Conservation (phyloP, 1,140 invertebrate genomes). For the Drosophila chauvacae region DNA sequence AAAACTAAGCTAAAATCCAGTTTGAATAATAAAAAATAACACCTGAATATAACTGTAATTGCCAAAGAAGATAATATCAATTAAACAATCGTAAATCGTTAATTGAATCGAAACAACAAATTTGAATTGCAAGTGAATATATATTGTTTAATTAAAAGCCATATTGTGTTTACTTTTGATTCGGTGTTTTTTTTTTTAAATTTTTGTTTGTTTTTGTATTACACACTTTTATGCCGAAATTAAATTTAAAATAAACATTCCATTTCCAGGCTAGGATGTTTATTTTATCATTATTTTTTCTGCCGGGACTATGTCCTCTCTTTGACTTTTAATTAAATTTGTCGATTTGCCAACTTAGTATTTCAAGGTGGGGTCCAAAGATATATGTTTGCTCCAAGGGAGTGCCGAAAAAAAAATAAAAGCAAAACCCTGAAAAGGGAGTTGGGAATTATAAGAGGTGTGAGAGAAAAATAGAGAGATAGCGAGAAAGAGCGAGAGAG, state of each 20-base stretch:
- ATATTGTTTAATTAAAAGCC: conserved; percentile 14
- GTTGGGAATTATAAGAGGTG: not conserved
- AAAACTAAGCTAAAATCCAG: not conserved
- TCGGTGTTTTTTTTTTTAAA: not conserved
- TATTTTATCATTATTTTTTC: conserved; percentile 1
- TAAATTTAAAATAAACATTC: conserved; percentile 10
- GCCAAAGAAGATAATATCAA: not conserved
- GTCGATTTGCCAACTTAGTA: conserved; percentile 7
- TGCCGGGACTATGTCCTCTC: not conserved
- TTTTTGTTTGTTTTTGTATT: not conserved
- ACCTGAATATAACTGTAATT: conserved; percentile 1
- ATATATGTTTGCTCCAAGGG: conserved; percentile 39
- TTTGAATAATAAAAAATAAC: not conserved
- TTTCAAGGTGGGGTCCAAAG: conserved; percentile 38
- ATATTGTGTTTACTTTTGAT: conserved; percentile 7
- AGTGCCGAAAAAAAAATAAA: conserved; percentile 57
- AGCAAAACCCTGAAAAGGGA: conserved; percentile 13
- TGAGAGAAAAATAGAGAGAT: not conserved
- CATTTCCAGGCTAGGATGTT: conserved; percentile 5
- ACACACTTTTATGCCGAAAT: conserved; percentile 17
- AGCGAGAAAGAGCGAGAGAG: too few species aligned
- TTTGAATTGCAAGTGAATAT: conserved; percentile 4
- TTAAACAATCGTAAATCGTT: not conserved
- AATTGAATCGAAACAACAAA: not conserved
- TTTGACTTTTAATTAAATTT: conserved; percentile 13